Evolutionary conservation across 2,888 invertebrate genomes (phyloP), one percentile per base, ranked within the genome.

Genomic region (Eudemis profundana): DNA sequence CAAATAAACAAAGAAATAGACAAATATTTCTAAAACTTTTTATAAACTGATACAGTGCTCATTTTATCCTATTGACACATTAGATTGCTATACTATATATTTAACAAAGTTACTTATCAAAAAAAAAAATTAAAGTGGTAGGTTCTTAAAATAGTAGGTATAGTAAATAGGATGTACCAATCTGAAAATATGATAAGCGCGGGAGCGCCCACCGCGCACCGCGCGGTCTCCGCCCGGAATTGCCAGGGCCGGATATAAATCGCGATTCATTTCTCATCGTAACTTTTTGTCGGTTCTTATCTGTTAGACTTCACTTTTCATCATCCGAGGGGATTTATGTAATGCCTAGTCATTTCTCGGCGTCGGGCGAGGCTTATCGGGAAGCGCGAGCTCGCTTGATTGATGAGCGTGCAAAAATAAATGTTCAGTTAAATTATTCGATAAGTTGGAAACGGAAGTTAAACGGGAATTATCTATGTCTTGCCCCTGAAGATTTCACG

Each of bases 271-370:
- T 93, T 93, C 93, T 93, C 93, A 93, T 93, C 91, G 93, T 88
- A 93, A 93, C 90, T 93, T 93, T 93, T 93, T 93, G 92, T 91
- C 92, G 92, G 92, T 92, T 90, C 93, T 93, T 93, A 93, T 93
- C 93, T 92, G 93, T 93, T 90, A 93, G 90, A 92, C 93, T 93
- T 93, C 93, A 93, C 92, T 93, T 93, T 93, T 93, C 93, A 93
- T 93, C 93, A 93, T 93, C 93, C 92, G 83, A 93, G 87, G 92
- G 93, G 93, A 93, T 93, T 93, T 92, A 92, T 93, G 92, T 93
- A 93, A 93, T 93, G 93, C 92, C 92, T 92, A 93, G 93, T 93
- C 93, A 93, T 93, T 93, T 93, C 93, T 93, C 93, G 92, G 91
- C 92, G 92, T 93, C 93, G 91, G 89, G 83, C 89, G 87, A 81